Base-by-base conservation (phyloP, 2,888 invertebrate genomes). In the Bembecia ichneumoniformis region DNA sequence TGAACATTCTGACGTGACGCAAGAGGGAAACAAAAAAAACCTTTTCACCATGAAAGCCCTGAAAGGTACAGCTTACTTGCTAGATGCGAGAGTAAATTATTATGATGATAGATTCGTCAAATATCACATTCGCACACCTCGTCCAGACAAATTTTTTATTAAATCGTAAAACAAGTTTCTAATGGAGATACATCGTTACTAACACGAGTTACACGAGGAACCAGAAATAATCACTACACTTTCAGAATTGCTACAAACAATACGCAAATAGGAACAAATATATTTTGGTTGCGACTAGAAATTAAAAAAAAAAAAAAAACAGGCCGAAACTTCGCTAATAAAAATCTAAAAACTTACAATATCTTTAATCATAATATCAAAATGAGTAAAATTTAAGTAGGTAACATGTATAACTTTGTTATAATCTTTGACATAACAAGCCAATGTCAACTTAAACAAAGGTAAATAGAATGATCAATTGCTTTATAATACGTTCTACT, bases 221-320 rank as follows among this genome's bases (percentile, higher is more conserved):
- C 68, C 62, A 64, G 62, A 60, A 64, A 62, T 59, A 58, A 61
- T 62, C 59, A 56, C 9, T 62, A 64, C 60, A 64, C 61, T 15
- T 28, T 36, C 58, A 60, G 62, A 57, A 71, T 67, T 56, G 62
- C 56, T 59, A 66, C 62, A 75, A 73, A 67, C 68, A 68, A 68
- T 66, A 28, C 9, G 66, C 58, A 60, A 64, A 68, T 78, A 84
- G 82, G 82, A 84, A 83, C 83, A 71, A 72, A 74, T 68, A 63
- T 75, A 80, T 80, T 82, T 82, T 80, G 82, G 80, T 80, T 71
- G 60, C 76, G 86, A 86, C 86, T 87, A 86, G 86, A 84, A 74
- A 76, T 74, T 73, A 74, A 73, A 40, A 65, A 58, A 66, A 55
- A 60, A 58, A 44, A 48, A 60, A 66, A 62, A 68, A 71, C 67